A percentile compares a stretch with the other conserved stretches of the same genome.
Conservation (phyloP, 2,797 vertebrate species). For the Phoebastria nigripes region DNA sequence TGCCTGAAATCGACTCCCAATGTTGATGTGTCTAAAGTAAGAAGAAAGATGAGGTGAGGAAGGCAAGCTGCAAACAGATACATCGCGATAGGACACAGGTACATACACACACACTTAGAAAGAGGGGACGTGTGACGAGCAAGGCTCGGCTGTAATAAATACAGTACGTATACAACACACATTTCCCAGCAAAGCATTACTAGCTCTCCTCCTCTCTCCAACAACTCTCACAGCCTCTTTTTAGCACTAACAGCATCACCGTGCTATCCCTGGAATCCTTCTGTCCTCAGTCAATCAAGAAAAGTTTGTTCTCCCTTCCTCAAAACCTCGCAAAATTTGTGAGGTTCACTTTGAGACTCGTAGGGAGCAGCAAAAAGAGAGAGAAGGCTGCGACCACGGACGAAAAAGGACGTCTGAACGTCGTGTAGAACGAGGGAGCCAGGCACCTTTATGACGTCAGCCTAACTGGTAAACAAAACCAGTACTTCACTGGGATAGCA, state of each 20-base stretch:
- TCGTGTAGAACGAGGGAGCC: no score
- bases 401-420: not conserved
- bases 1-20: slow-evolving; percentile 78
- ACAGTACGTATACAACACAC: fast-evolving
- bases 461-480: not conserved
- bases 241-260: not conserved
- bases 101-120: no score
- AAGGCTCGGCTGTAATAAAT: not conserved
- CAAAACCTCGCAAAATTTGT: not conserved
- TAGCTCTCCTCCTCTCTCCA: not conserved
- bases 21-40: slow-evolving; percentile 75
- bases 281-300: not conserved
- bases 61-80: not conserved
- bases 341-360: no score
- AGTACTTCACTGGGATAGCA: not conserved
- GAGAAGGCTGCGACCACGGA: not conserved
- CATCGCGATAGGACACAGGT: fast-evolving
- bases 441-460: not conserved
- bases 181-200: not conserved
- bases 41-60: not conserved
- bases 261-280: not conserved
- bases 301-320: not conserved
- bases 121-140: not conserved
- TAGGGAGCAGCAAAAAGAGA: no score
- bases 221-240: not conserved